Conservation (phyloP, 2,113 vertebrate species). For the Pluvianellus socialis region DNA sequence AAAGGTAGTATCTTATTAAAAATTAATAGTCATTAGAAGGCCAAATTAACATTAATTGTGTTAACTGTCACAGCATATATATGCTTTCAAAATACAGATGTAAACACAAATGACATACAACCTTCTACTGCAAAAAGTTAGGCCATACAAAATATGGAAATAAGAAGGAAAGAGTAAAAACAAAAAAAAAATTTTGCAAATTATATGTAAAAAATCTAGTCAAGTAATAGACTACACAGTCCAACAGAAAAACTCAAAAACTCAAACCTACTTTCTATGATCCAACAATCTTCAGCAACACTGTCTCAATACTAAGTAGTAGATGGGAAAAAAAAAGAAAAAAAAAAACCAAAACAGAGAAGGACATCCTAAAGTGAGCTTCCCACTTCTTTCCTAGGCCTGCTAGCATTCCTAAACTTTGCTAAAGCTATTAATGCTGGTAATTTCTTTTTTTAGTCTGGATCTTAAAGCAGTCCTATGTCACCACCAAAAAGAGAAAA, state of each 20-base stretch:
- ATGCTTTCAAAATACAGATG: background rate
- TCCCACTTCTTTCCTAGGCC: conserved; percentile 22
- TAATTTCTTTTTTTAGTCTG: background rate
- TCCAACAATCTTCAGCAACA: conserved; percentile 2
- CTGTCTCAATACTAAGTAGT: background rate
- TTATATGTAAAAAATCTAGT: background rate
- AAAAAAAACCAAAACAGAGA: background rate
- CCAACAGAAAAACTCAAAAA: conserved; percentile 8
- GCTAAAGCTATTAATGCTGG: background rate
- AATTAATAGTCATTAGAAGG: conserved; percentile 29
- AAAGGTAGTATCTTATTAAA: conserved; percentile 3
- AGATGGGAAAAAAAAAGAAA: background rate
- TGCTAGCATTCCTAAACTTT: conserved; percentile 14
- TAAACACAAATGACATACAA: background rate
- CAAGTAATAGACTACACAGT: background rate
- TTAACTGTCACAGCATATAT: conserved; percentile 4
- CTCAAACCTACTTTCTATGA: background rate
- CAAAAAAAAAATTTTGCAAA: background rate
- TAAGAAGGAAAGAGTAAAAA: background rate
- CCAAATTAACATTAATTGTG: conserved; percentile 32
- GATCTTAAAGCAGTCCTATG: conserved; percentile 13
- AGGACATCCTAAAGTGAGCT: conserved; percentile 10
- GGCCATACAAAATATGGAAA: background rate
- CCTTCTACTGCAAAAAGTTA: background rate
- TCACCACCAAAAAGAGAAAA: background rate